These are phyloP conservation scores for Aphaenogaster ashmeadi DNA, from an alignment of 1,140 invertebrate species.

Conservation along the genomic window DNA sequence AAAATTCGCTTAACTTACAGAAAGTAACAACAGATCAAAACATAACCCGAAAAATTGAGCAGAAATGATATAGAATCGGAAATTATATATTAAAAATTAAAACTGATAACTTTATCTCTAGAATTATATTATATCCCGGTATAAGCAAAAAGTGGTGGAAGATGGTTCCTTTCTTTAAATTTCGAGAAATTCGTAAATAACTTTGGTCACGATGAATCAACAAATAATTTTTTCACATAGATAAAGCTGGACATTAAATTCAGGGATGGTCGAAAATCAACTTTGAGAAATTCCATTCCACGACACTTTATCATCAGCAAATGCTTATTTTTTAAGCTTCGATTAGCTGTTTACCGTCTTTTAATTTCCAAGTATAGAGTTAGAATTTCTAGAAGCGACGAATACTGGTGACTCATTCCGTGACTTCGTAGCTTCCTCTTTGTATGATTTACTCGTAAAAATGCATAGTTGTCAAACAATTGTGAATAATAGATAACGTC, in stretches of 20 bases:
- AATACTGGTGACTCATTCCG: background rate
- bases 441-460: background rate
- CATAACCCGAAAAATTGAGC: background rate
- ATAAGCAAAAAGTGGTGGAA: background rate
- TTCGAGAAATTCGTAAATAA: background rate
- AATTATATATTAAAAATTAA: background rate
- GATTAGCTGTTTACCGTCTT: background rate
- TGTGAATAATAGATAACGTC: background rate
- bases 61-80: background rate
- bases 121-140: background rate
- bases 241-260: background rate
- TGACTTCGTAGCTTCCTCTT: background rate
- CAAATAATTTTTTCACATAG: background rate
- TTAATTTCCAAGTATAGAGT: background rate
- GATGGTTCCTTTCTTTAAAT: background rate
- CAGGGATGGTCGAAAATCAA: background rate
- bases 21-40: conserved; percentile 7
- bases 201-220: background rate
- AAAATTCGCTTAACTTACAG: background rate
- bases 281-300: background rate
- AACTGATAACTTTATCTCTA: background rate
- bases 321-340: background rate
- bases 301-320: background rate
- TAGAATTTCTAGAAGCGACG: background rate
- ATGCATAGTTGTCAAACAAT: background rate